Conservation (phyloP, 2,888 invertebrate genomes). For the Darwinula stevensoni region DNA sequence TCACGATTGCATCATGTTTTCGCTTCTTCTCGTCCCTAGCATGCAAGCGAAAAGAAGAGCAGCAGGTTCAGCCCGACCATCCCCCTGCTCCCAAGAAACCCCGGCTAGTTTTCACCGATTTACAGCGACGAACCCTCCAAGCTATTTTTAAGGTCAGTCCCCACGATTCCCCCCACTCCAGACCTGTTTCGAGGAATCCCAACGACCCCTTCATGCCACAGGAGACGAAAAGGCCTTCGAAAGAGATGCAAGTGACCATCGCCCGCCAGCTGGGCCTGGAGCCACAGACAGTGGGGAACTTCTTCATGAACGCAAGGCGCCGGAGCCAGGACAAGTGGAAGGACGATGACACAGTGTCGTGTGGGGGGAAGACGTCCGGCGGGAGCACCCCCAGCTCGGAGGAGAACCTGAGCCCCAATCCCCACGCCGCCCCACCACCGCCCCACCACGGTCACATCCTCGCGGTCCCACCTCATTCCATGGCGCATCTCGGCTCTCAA, state of each 20-base stretch:
- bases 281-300: constrained; percentile 93
- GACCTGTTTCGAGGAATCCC: too few relatives aligned
- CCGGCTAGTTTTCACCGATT: constrained; percentile 97
- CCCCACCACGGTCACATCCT: too few relatives aligned
- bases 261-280: constrained; percentile 85
- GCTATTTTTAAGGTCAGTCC: constrained; percentile 84
- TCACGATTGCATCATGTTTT: too few relatives aligned
- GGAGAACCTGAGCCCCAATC: too few relatives aligned
- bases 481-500: too few relatives aligned
- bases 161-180: not conserved
- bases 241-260: constrained; percentile 99
- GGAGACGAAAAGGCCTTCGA: constrained; percentile 97
- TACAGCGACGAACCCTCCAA: constrained; percentile 97
- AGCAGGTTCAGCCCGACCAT: constrained; percentile 37
- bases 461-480: too few relatives aligned
- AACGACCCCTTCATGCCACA: too few relatives aligned
- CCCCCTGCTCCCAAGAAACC: constrained; percentile 84
- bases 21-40: constrained; percentile 23
- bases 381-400: too few relatives aligned
- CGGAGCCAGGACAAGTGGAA: constrained; percentile 77
- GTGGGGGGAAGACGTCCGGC: not conserved
- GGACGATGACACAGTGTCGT: constrained; percentile 35
- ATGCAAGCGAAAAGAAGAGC: constrained; percentile 88
- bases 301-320: constrained; percentile 99
- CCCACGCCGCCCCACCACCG: too few relatives aligned